Evolutionary conservation across 2,888 invertebrate species (phyloP), one percentile per base, ranked within the genome.

Genomic region (Plebejus argus): DNA sequence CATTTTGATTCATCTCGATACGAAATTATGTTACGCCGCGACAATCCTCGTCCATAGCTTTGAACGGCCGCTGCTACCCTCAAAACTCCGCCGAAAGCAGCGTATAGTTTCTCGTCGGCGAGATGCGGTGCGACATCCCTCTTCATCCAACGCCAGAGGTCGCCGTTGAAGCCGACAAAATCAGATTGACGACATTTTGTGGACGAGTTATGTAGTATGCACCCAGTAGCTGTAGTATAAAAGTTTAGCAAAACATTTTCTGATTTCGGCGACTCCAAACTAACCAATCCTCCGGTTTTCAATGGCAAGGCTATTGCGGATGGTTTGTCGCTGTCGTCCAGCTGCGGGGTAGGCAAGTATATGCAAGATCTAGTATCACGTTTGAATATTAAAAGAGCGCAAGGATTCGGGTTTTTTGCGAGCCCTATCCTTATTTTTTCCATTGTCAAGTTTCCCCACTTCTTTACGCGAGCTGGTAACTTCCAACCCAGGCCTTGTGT

Each of bases 111-210:
- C 78, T 93, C 93, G 70, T 93, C 92, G 1, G 84, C 81, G 5
- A 94, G 85, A 81, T 90, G 92, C 7, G 92, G 89, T 4, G 93
- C 91, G 0, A 94, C 89, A 12, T 91, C 89, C 20, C 87, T 87
- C 81, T 92, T 92, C 91, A 94, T 89, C 93, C 93, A 94, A 79
- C 90, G 89, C 93, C 93, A 93, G 66, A 94, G 81, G 35, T 91
- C 91, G 77, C 89, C 91, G 80, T 93, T 92, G 76, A 93, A 93
- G 81, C 87, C 90, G 3, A 91, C 86, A 76, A 92, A 92, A 82
- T 93, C 93, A 0, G 85, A 78, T 80, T 92, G 92, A 1, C 93
- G 88, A 81, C 94, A 94, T 8, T 81, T 83, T 61, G 82, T 78
- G 1, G 94, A 91, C 1, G 94, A 93, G 76, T 83, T 88, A 1